Base-by-base conservation (phyloP, 2,888 invertebrate genomes). In the Beris chalybata region DNA sequence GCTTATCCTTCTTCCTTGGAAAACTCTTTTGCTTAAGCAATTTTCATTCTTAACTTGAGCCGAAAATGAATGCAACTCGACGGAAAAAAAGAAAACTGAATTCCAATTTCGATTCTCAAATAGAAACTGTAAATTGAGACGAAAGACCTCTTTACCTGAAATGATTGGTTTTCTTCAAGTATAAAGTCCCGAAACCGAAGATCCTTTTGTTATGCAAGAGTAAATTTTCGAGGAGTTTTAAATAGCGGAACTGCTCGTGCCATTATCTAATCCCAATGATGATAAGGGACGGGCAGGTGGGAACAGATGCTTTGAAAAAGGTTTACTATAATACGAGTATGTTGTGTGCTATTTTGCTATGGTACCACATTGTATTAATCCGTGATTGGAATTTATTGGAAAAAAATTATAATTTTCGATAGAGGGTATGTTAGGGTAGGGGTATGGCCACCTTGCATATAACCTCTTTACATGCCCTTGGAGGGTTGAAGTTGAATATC, bases 131-230 rank as follows among this genome's bases (percentile, higher is more conserved):
- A 48, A 59, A 48, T 48, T 59, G 48, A 59, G 48, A 59, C 48
- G 58, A 48, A 48, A 48, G 31, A 48, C 48, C 47, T 32, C 13
- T 48, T 59, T 45, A 59, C 58, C 58, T 59, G 47, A 31, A 31
- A 59, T 59, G 58, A 59, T 59, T 59, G 58, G 58, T 59, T 59
- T 59, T 59, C 58, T 30, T 59, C 48, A n/a, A 9, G 32, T 30
- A 31, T 13, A 30, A 38, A 47, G 48, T 12, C n/a, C 47, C 58
- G 58, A 59, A 59, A 59, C 48, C 48, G 22, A 48, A 59, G 48
- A 59, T 59, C 58, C 58, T 59, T 59, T 59, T 59, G 58, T 59
- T 59, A 59, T 59, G 58, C 58, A 59, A 59, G 58, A 59, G n/a
- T 59, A 48, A 47, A 59, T 59, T 48, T 59, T 59, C 31, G 47